Conservation (phyloP, 2,797 vertebrate genomes). For the Spatula versicolor region DNA sequence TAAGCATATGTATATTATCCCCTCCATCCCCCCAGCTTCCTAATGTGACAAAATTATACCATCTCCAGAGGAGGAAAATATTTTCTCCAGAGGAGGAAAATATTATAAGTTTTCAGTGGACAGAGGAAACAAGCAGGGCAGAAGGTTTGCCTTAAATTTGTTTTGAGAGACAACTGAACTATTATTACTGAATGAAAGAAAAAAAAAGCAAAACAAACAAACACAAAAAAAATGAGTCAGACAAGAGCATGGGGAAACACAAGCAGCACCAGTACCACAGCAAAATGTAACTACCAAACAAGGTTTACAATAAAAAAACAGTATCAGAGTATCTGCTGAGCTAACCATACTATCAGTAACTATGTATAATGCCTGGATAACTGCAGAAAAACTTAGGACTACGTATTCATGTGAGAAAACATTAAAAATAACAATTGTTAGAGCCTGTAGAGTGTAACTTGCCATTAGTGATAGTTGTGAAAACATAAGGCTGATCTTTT, state of each 20-base stretch:
- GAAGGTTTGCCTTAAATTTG: neutral
- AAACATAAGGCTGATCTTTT: neutral
- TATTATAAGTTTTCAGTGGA: neutral
- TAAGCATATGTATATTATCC: neutral
- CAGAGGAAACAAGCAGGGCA: neutral
- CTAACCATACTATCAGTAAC: neutral
- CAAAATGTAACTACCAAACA: neutral
- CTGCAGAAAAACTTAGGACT: neutral
- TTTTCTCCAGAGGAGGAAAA: neutral
- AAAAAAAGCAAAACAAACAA: neutral
- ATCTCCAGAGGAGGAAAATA: neutral
- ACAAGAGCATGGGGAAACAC: neutral
- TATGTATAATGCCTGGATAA: neutral
- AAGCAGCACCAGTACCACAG: neutral
- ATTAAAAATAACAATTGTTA: neutral
- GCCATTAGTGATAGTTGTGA: rapidly evolving
- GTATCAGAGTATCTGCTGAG: neutral
- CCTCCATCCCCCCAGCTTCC: neutral
- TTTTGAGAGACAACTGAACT: slow-evolving; percentile 10
- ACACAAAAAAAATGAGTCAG: neutral
- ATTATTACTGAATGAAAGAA: neutral
- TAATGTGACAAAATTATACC: neutral
- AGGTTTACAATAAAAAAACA: neutral
- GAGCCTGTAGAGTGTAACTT: rapidly evolving
- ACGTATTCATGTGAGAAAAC: neutral